Evolutionary conservation across 2,113 vertebrate species (phyloP), one percentile per base, ranked within the genome.

Genomic region (Toxotes jaculatrix): DNA sequence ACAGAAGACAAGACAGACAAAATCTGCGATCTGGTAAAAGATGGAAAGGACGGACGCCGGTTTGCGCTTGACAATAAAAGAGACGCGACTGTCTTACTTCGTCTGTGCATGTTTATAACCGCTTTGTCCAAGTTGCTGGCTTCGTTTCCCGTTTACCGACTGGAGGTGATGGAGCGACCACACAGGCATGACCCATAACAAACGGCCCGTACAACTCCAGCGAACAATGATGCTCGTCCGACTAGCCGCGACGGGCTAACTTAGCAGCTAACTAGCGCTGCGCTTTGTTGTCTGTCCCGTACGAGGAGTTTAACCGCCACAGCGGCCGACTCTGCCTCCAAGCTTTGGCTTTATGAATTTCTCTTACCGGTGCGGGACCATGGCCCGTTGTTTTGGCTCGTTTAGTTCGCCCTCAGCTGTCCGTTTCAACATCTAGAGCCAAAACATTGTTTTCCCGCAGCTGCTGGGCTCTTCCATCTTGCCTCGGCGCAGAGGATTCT

Each of bases 381-480:
- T 94, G 87, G 89, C 91, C 88, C 36, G 76, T 78, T 63, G 79
- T 34, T 61, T 72, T 43, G 83, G 71, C 87, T 81, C 82, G 57
- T 66, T 68, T 80, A 59, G 67, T 74, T 86, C 74, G 42, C 73
- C 89, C 80, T 90, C 83, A 65, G 82, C 78, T 21, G 80, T 85
- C 79, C 79, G 77, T 87, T 91, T 92, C 36, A 32, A 63, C 69
- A 76, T 89, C 92, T 93, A 95, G 57, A 94, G 91, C 87, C 95
- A 89, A 94, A 95, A 96, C 92, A 95, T 95, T 95, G 95, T 95
- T 94, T 93, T 95, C 94, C 88, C 74, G 91, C 94, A 93, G 94
- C 93, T 93, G 93, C 95, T 93, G 94, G 89, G 89, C 82, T 94
- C 95, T 92, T 95, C 95, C 95, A 96, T 96, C 92, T 95, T 96